These are phyloP conservation scores for Drepana arcuata DNA, from an alignment of 1,140 invertebrate genomes.

Conservation along the genomic window DNA sequence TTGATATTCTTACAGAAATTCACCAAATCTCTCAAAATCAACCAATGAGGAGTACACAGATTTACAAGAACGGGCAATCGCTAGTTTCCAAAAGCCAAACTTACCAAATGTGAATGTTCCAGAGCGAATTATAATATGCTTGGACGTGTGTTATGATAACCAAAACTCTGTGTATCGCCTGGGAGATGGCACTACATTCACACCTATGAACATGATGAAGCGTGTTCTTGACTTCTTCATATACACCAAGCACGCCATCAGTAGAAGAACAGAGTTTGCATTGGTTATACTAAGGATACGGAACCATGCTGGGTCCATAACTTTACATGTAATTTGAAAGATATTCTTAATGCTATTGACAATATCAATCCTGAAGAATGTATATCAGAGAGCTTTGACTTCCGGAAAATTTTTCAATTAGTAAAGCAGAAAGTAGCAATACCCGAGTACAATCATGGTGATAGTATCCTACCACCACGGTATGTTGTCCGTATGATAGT, in stretches of 20 bases:
- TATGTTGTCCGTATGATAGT: constrained; percentile 76
- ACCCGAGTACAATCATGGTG: constrained; percentile 57
- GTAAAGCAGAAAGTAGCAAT: constrained; percentile 69
- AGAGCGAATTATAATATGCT: constrained; percentile 77
- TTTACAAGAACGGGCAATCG: constrained; percentile 43
- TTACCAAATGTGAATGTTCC: constrained; percentile 73
- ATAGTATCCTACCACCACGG: constrained; percentile 68
- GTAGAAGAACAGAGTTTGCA: constrained; percentile 78
- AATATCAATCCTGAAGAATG: constrained; percentile 69
- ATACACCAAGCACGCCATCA: constrained; percentile 76
- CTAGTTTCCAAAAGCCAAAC: constrained; percentile 53
- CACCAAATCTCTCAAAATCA: constrained; percentile 7
- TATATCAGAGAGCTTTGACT: constrained; percentile 72
- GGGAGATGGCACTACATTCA: constrained; percentile 72
- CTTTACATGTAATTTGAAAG: constrained; percentile 77
- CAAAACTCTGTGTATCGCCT: constrained; percentile 71
- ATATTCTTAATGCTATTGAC: constrained; percentile 73
- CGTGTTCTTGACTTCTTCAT: constrained; percentile 77
- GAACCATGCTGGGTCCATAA: constrained; percentile 73
- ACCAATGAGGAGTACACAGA: constrained; percentile 26
- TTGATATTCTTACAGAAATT: constrained; percentile 15
- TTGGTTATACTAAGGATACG: constrained; percentile 75
- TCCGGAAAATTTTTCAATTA: constrained; percentile 74
- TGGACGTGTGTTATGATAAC: constrained; percentile 78
- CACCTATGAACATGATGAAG: constrained; percentile 76